A percentile compares a stretch with the other conserved stretches of the same genome.
These are phyloP conservation scores for Acestrorhynchus altus DNA, from an alignment of 2,797 vertebrate species.

Conservation along the genomic window DNA sequence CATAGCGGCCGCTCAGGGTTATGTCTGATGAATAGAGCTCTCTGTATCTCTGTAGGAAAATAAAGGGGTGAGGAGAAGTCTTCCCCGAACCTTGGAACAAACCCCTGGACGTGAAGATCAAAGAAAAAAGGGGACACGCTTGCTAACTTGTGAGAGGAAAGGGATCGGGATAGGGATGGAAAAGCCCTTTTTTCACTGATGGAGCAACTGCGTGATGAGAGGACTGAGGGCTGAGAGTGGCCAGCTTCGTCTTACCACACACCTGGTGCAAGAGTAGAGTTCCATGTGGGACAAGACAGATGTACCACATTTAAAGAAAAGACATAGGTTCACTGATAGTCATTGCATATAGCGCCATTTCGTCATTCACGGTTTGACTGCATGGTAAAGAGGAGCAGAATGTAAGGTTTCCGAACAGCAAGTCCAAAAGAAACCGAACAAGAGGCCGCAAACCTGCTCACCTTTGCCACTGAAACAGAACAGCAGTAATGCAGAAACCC, in stretches of 20 bases:
- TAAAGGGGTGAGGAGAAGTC: neutral
- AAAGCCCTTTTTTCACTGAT: conserved; percentile 80
- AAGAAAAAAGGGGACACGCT: neutral
- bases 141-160: neutral
- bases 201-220: conserved; percentile 62
- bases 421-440: neutral
- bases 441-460: neutral
- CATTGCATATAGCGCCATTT: conserved; percentile 48
- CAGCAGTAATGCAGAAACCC: conserved; percentile 17
- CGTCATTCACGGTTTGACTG: neutral
- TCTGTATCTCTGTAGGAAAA: neutral
- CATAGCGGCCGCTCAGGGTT: neutral
- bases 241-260: conserved; percentile 7
- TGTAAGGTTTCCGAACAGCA: neutral
- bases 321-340: conserved; percentile 28
- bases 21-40: neutral
- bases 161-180: conserved; percentile 65
- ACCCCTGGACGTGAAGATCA: neutral
- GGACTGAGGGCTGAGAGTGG: conserved; percentile 18
- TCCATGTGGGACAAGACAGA: neutral
- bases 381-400: conserved; percentile 5
- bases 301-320: neutral
- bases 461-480: conserved; percentile 30
- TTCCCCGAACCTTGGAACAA: neutral
- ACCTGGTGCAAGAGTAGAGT: neutral